Base-by-base conservation (phyloP, 2,797 vertebrate genomes). In the Parauchenoglanis punctatus region DNA sequence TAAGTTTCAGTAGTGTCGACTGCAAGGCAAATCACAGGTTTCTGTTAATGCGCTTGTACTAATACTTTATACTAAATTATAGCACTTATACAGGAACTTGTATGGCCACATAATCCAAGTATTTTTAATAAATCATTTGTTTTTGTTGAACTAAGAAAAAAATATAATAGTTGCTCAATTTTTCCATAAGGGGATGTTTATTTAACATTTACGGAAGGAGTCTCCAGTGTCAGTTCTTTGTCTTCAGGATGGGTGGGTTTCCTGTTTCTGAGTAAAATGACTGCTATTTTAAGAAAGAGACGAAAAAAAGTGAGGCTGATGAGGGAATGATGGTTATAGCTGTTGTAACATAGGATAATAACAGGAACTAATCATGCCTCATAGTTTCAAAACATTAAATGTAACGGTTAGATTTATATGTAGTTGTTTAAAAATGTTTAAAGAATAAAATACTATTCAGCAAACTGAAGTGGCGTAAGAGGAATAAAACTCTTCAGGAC, bases 21-120 rank as follows among this genome's bases (percentile, higher is more conserved):
- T 67, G 31, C 67, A 65, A 65, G n/a, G 11, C n/a, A 68, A 68
- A 68, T 31, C n/a, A 67, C n/a, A 67, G 63, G n/a, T 67, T 67
- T 31, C 12, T 67, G 28, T 68, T 68, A 68, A 68, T 15, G 13
- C 12, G n/a, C 61, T 63, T 13, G 59, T 54, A 12, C 52, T 54
- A 12, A 54, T 54, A 54, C 13, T 12, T 65, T n/a, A n/a, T 28
- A 25, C 61, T n/a, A 65, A 65, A n/a, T 8, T 58, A 58, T 58
- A 20, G 56, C 56, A 58, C 17, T 18, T 65, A 65, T 10, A 65
- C 25, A 65, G 23, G 7, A 0, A 35, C 31, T 2, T 31, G n/a
- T 68, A 35, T 40, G 13, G 1, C n/a, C 25, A 65, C 4, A 65
- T 4, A 67, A 61, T 61, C 65, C 13, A 31, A 31, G 40, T 40